Evolutionary conservation across 2,888 invertebrate species (phyloP).

Genomic region (Brenthis ino): DNA sequence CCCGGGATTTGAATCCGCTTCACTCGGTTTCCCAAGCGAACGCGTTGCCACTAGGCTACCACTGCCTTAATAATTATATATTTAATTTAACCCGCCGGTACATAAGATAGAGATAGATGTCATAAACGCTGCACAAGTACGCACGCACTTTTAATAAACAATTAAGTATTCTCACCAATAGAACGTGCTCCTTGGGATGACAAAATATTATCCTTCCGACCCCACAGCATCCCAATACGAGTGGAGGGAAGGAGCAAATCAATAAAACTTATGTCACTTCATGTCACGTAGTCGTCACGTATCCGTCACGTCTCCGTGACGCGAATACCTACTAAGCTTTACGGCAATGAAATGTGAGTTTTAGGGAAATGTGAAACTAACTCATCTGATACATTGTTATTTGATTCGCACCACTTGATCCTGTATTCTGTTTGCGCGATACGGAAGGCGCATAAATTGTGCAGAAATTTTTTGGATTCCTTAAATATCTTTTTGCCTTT

Average conservation of each 20-base stretch:
- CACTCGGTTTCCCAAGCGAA: too few species aligned
- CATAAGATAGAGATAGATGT: too few species aligned
- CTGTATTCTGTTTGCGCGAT: conserved; percentile 25
- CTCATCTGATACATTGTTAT: conserved; percentile 27
- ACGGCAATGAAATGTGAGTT: conserved; percentile 35
- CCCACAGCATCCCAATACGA: conserved; percentile 20
- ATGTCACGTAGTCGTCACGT: conserved; percentile 39
- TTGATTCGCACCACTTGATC: conserved; percentile 32
- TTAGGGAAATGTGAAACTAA: conserved; percentile 28
- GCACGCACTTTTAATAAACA: neutral
- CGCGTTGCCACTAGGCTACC: too few species aligned
- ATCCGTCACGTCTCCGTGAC: conserved; percentile 36
- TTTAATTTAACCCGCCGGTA: too few species aligned
- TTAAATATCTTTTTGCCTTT: conserved; percentile 14
- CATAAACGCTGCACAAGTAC: neutral
- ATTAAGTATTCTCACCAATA: neutral
- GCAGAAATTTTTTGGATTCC: conserved; percentile 14
- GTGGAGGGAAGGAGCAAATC: conserved; percentile 29
- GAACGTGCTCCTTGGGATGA: neutral
- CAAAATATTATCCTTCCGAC: conserved; percentile 23
- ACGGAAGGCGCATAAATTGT: conserved; percentile 6
- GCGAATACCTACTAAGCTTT: conserved; percentile 29
- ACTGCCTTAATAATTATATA: too few species aligned
- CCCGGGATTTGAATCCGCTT: too few species aligned
- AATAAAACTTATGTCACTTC: conserved; percentile 39